Base-by-base conservation (phyloP, 2,888 invertebrate genomes). In the Marasmarcha lunaedactyla region DNA sequence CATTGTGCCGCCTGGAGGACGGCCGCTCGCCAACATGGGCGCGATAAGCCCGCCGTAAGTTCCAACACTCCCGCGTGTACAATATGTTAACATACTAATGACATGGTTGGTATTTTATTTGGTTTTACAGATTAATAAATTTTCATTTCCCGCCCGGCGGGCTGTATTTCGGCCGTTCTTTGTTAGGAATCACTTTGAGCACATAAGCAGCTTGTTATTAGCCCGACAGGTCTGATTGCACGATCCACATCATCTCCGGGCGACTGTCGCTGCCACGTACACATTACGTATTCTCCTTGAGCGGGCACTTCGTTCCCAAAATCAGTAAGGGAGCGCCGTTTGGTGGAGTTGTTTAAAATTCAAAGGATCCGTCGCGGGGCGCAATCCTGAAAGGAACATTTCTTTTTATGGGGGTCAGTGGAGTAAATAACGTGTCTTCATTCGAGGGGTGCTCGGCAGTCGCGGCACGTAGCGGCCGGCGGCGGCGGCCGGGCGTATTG, bases 381-480 rank as follows among this genome's bases (percentile, higher is more conserved):
- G 40, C 68, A 64, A 68, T 66, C 64, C 63, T 59, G 57, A 51
- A 50, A 58, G 63, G 59, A 64, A 56, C 64, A 54, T 63, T 71
- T 62, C 65, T 66, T 69, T 71, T 65, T 66, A 62, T 61, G 60
- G 57, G 64, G 74, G 74, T 73, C 73, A 72, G 57, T 66, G 64
- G 61, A 62, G 69, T 69, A 71, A 70, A 73, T 69, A 72, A 64
- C 68, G 67, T 63, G 65, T 71, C 72, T 69, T 65, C 59, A 59
- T 57, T 57, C 51, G 39, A 45, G 30, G 30, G 30, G 20, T 3
- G 14, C 38, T 58, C 45, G 38, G 52, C 42, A 63, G 46, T 48
- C 64, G 20, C 43, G 42, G 46, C 65, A 64, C 64, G 64, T 51
- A 36, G 44, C 33, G n/a, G 6, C 30, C 30, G 30, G 3, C 30